Evolutionary conservation across 2,888 invertebrate species (phyloP), one percentile per base, ranked within the genome.

Genomic region (Oscheius onirici): DNA sequence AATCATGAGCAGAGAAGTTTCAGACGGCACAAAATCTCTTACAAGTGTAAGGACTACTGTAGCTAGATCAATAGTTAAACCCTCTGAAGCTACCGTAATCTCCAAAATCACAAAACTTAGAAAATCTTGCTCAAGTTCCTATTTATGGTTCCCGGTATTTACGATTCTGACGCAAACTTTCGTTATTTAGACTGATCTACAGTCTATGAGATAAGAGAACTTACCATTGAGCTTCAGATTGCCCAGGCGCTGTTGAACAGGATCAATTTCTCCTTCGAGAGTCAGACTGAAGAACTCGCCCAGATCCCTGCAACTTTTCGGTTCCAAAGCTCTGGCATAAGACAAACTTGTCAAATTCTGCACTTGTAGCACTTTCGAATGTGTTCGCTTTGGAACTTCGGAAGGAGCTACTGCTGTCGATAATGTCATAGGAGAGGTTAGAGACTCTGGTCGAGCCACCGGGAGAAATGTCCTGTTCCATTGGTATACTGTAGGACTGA

Each of bases 251-350:
- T 81, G 79, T 69, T 78, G 77, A 10, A 82, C 74, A 3, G 82
- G 79, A 66, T 80, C 80, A 5, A 80, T 69, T 17, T 65, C 69
- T 3, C 67, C 58, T 24, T 75, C 76, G 11, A 74, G 52, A 43
- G 71, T 71, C n/a, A 77, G 72, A 24, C 72, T 78, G 72, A 83
- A 81, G 72, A 83, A 83, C 24, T 83, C 83, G 65, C 81, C 82
- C 43, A 83, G 74, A 28, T 83, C 80, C 67, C 77, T 81, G 71
- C 22, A 79, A 68, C 28, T 17, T 11, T 13, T 1, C 22, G 2
- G 17, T 22, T 43, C 34, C 34, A 34, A 34, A 22, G 44, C 2
- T 22, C 8, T 6, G 44, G 2, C 51, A 49, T 11, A n/a, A 13
- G 28, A 44, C 75, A 13, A 40, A 79, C 79, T 78, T 80, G 69